Evolutionary conservation across 2,797 vertebrate species (phyloP), one percentile per base, ranked within the genome.

Genomic region (Remorina albescens): DNA sequence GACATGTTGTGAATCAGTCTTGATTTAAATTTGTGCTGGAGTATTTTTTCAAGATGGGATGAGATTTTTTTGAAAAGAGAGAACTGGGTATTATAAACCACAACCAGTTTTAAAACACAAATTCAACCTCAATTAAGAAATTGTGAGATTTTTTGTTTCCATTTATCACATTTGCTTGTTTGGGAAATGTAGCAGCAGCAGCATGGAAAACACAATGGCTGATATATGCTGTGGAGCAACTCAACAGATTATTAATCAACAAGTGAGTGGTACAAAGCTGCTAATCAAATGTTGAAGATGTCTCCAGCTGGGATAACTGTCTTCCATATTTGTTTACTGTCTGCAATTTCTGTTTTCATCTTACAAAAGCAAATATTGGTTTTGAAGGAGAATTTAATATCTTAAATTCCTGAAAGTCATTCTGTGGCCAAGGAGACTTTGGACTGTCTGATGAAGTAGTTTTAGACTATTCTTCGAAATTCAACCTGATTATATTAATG

Each of bases 231-330:
- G 49, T 32, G 30, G 19, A 36, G 60, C 42, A 34, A 64, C 73
- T 39, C 44, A 15, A 34, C 67, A 57, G 30, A 72, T 81, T 76
- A 71, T 75, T 55, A 84, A 78, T 82, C 74, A 73, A 57, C 76
- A 50, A 49, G 76, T 76, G 74, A 57, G 21, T 41, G 67, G 51
- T 56, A 49, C 69, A 72, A 62, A 66, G 76, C 76, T 80, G 71
- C 80, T 85, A 74, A 84, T 88, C 86, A 83, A 74, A 80, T 82
- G 78, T 65, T 46, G 74, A 74, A 54, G 66, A 74, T 53, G 78
- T 71, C 80, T 86, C 83, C 83, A 76, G 79, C 86, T 68, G 80
- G 63, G 78, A 80, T 71, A 81, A 84, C 44, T 34, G 3, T n/a
- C 66, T 64, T 37, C 50, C 57, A 25, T 55, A 71, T 82, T 81